These are phyloP conservation scores for Microcebus jonahi DNA, from an alignment of 2,113 vertebrate genomes.

Conservation along the genomic window DNA sequence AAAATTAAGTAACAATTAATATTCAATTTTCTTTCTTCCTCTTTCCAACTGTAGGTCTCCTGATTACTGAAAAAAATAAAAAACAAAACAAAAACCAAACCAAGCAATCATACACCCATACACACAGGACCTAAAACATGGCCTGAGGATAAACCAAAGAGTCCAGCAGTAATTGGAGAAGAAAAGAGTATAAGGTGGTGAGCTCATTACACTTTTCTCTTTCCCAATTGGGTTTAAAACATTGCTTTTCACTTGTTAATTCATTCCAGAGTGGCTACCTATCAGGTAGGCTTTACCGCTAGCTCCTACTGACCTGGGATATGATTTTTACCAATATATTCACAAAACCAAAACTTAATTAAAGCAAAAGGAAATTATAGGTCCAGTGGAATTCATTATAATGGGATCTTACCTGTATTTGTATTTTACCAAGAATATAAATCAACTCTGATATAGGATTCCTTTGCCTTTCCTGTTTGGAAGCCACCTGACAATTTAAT, in stretches of 20 bases:
- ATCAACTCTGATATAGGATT: slow-evolving; percentile 13
- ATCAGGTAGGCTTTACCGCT: background rate
- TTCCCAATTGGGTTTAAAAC: background rate
- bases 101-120: background rate
- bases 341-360: slow-evolving; percentile 53
- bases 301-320: background rate
- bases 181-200: background rate
- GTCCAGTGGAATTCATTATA: slow-evolving; percentile 56
- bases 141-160: background rate
- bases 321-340: slow-evolving; percentile 5
- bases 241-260: slow-evolving; percentile 41
- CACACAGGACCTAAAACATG: background rate
- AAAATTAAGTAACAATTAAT: background rate
- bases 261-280: background rate
- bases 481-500: slow-evolving; percentile 12
- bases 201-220: background rate
- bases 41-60: background rate
- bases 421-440: slow-evolving; percentile 41
- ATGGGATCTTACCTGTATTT: background rate
- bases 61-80: background rate
- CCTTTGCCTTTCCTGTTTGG: background rate
- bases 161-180: background rate
- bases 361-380: slow-evolving; percentile 38
- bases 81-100: background rate
- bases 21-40: background rate